These are phyloP conservation scores for Hirundichthys speculiger DNA, from an alignment of 2,113 vertebrate genomes.

Conservation along the genomic window DNA sequence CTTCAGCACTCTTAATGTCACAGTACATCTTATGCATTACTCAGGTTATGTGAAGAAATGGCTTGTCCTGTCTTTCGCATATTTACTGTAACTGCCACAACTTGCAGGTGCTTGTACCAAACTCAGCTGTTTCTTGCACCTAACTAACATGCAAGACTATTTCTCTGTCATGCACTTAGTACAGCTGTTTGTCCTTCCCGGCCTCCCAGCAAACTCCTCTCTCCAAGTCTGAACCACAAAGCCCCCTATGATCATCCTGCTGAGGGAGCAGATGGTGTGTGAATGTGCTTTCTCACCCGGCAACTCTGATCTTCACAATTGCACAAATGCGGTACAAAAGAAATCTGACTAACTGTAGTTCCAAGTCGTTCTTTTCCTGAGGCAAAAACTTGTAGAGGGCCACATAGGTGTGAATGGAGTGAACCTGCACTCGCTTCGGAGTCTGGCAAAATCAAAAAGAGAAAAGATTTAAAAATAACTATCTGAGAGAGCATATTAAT, in stretches of 20 bases:
- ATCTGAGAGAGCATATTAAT: neutral
- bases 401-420: constrained; percentile 90
- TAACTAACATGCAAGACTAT: constrained; percentile 32
- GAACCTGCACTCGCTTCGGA: constrained; percentile 80
- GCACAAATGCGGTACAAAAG: constrained; percentile 9
- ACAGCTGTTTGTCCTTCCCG: constrained; percentile 52
- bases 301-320: constrained; percentile 9
- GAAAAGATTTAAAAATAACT: neutral
- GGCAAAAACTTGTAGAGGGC: constrained; percentile 93
- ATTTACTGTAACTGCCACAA: constrained; percentile 16
- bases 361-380: constrained; percentile 90
- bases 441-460: constrained; percentile 28
- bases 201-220: constrained; percentile 15
- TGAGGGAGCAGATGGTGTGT: constrained; percentile 61
- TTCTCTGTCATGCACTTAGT: constrained; percentile 32
- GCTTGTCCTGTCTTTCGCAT: constrained; percentile 5
- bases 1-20: neutral
- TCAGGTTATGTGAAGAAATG: neutral
- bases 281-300: constrained; percentile 34
- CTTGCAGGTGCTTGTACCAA: constrained; percentile 23
- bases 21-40: too few relatives aligned
- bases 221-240: constrained; percentile 13
- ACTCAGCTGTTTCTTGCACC: constrained; percentile 44
- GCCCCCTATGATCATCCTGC: constrained; percentile 32
- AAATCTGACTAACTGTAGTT: constrained; percentile 86